Evolutionary conservation across 2,888 invertebrate genomes (phyloP), one percentile per base, ranked within the genome.

Genomic region (Catocala fraxini): DNA sequence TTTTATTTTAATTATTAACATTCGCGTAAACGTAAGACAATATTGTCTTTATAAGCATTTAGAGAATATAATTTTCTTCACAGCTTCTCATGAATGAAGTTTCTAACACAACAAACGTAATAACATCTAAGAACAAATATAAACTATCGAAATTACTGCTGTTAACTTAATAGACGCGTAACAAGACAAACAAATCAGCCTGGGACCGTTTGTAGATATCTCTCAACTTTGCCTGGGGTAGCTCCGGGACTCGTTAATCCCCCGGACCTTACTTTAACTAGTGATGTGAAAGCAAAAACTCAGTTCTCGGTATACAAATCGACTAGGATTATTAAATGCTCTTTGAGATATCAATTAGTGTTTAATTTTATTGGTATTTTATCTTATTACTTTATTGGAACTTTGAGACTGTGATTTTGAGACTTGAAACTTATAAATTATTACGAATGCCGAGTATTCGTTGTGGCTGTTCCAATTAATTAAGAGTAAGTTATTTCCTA

Each of bases 241-340:
- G 64, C 63, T 55, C 57, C 77, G 75, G 79, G 73, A 75, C 75
- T 81, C 77, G 80, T 80, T 81, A 81, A 80, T 81, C 62, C 82
- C 78, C 68, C 70, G 63, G 64, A 58, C 68, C 58, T 65, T 60
- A 63, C 68, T 25, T 25, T n/a, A 39, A 39, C 6, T 71, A 77
- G 77, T 66, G 77, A 71, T 63, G 77, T 54, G 67, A n/a, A 51
- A 41, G 42, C 47, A 47, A 63, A 54, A 63, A 55, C 58, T 58
- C 55, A 59, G 47, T 46, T 56, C 51, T 10, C 51, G 15, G 42
- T 51, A 46, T 33, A 25, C 51, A 42, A 63, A 42, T 47, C 51
- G 48, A 55, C 55, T 55, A 43, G 46, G 33, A 42, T 58, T 63
- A 51, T 46, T 58, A 55, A 39, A 46, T 35, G 33, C 55, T 55